Percentiles rank a stretch among this genome's conserved stretches.
phyloP scores from a whole-genome alignment of 2,797 vertebrate genomes.

The Nothura maculosa region DNA sequence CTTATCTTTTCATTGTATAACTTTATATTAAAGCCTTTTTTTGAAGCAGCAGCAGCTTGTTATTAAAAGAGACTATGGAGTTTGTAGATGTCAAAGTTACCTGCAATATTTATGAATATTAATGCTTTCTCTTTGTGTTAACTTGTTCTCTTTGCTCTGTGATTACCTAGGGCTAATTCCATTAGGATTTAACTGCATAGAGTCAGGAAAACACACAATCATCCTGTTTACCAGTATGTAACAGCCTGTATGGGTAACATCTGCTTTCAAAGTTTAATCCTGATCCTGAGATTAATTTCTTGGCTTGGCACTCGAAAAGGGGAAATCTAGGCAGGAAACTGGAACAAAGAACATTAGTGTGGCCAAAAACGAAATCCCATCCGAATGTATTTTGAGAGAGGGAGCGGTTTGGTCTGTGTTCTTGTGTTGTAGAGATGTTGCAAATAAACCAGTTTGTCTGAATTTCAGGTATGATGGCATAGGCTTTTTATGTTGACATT shows the following conservation, averaged over 20 bases:
- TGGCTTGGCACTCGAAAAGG: slow-evolving; percentile 38
- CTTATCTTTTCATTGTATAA: not conserved
- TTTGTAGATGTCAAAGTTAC: not conserved
- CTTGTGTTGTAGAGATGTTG: not conserved
- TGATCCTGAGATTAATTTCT: slow-evolving; percentile 44
- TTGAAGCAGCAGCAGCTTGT: not conserved
- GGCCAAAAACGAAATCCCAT: slow-evolving; percentile 45
- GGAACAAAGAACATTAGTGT: slow-evolving; percentile 45
- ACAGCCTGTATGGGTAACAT: not conserved
- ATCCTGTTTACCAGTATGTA: not conserved
- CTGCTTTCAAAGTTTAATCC: slow-evolving; percentile 57
- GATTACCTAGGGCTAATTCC: not conserved
- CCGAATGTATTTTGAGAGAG: not conserved
- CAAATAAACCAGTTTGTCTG: not conserved
- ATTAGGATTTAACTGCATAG: not conserved
- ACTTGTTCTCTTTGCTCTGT: not conserved
- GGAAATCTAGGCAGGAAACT: slow-evolving; percentile 67
- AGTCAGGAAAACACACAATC: slow-evolving; percentile 6
- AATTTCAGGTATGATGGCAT: not conserved
- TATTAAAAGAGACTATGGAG: not conserved
- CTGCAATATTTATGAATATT: not conserved
- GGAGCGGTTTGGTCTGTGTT: not conserved
- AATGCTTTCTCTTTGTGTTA: not conserved
- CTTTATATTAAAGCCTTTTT: not conserved
- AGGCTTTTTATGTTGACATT: not conserved